These are phyloP conservation scores for Cyanoramphus novaezelandiae DNA, from an alignment of 2,113 vertebrate species.

Conservation along the genomic window DNA sequence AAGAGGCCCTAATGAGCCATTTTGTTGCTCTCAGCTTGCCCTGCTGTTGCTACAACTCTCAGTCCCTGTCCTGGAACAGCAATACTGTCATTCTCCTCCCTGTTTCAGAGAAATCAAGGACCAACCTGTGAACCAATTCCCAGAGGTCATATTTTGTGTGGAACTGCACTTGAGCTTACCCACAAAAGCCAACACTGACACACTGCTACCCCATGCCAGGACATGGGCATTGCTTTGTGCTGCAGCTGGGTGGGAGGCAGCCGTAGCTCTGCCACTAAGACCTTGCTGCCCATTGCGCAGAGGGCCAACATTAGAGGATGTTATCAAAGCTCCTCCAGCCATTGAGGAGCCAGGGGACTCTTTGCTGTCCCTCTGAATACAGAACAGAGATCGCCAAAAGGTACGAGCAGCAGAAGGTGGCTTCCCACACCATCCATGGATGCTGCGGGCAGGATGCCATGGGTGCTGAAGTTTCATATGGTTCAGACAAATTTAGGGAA, in stretches of 20 bases:
- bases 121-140: neutral
- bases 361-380: neutral
- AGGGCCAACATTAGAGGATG: neutral
- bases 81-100: neutral
- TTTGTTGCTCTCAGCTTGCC: neutral
- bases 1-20: neutral
- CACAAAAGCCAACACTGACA: neutral
- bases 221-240: neutral
- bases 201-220: neutral
- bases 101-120: neutral
- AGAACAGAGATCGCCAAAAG: neutral
- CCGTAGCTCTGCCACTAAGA: neutral
- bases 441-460: accelerated
- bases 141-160: neutral
- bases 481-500: neutral
- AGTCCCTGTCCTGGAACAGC: neutral
- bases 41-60: neutral
- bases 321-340: neutral
- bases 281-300: neutral
- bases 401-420: accelerated
- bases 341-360: neutral
- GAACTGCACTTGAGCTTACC: neutral
- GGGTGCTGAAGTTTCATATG: neutral
- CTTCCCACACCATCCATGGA: neutral
- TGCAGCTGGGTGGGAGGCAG: accelerated